Evolutionary conservation across 2,797 vertebrate genomes (phyloP), one percentile per base, ranked within the genome.

Genomic region (Acipenser oxyrinchus): DNA sequence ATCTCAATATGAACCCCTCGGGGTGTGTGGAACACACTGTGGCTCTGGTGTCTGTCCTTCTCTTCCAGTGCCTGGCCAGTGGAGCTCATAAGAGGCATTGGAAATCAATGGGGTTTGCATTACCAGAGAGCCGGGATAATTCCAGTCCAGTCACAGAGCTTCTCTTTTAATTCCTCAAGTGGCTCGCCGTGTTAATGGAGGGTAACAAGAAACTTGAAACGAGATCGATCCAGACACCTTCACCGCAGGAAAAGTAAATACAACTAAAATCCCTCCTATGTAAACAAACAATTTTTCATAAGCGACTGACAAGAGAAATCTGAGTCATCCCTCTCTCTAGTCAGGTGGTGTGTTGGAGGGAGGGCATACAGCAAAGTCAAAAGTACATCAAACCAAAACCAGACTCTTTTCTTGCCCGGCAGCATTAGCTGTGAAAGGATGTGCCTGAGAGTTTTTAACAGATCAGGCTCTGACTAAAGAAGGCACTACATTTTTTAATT

Each of bases 81-180:
- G 55, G 37, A 11, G 11, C 68, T 68, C 48, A 49, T 60, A n/a
- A 64, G 18, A 49, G 55, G 57, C 60, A 53, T 13, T 12, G 51
- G 37, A 63, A 51, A 73, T 69, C 67, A 69, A 71, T 67, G 57
- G 6, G 12, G 6, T 68, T 52, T 62, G n/a, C 69, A 65, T 64
- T 64, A 62, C 23, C 58, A 50, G 61, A 64, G 60, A 63, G 51
- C 48, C 6, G 58, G 59, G 48, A 59, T 51, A 15, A 66, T 64
- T 57, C 7, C 48, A 60, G 48, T n/a, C 48, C 8, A 60, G 55
- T 7, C 57, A 49, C 48, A 10, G 55, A 58, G 60, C 37, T 55
- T 6, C 9, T 11, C 23, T 55, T 23, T 58, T 49, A 48, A 50
- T 6, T 48, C 23, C 8, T 51, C 23, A 12, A 58, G 50, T 59